Conservation (phyloP, 2,888 invertebrate species). For the Caenorhabditis becei region DNA sequence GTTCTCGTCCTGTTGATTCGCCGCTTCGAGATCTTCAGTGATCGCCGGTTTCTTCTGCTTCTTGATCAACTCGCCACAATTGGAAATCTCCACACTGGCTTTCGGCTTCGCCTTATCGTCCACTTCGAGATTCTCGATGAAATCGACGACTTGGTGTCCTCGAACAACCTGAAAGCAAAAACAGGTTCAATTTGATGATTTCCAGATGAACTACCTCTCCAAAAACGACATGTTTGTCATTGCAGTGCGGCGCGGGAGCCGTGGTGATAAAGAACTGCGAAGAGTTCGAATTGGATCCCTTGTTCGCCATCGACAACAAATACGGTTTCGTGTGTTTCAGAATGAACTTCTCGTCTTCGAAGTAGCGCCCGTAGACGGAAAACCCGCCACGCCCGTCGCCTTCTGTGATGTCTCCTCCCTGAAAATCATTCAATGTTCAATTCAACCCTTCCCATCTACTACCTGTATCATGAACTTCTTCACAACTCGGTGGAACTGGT, state of each 20-base stretch:
- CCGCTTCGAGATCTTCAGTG: slow-evolving; percentile 1
- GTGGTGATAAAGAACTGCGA: slow-evolving; percentile 89
- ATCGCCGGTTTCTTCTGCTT: slow-evolving; percentile 42
- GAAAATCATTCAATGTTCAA: slow-evolving; percentile 34
- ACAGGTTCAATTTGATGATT: too few species aligned
- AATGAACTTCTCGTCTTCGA: slow-evolving; percentile 96
- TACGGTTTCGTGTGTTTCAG: slow-evolving; percentile 86
- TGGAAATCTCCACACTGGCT: slow-evolving; percentile 91
- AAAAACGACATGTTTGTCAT: slow-evolving; percentile 97
- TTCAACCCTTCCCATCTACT: not conserved
- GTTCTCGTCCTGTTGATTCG: slow-evolving; percentile 2
- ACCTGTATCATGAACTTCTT: slow-evolving; percentile 93
- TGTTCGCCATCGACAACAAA: slow-evolving; percentile 98
- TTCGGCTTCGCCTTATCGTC: slow-evolving; percentile 87
- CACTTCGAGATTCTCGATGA: slow-evolving; percentile 91
- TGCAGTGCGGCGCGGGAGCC: slow-evolving; percentile 75
- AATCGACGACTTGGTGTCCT: slow-evolving; percentile 91
- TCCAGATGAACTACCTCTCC: slow-evolving; percentile 86
- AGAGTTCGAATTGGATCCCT: slow-evolving; percentile 90
- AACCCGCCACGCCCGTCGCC: slow-evolving; percentile 98
- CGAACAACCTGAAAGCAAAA: slow-evolving; percentile 86
- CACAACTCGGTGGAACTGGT: slow-evolving; percentile 87
- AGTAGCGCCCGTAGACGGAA: slow-evolving; percentile 96
- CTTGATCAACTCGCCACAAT: slow-evolving; percentile 90
- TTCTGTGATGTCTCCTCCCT: slow-evolving; percentile 83